Evolutionary conservation across 1,140 invertebrate species (phyloP).

Genomic region (Tribolium castaneum): DNA sequence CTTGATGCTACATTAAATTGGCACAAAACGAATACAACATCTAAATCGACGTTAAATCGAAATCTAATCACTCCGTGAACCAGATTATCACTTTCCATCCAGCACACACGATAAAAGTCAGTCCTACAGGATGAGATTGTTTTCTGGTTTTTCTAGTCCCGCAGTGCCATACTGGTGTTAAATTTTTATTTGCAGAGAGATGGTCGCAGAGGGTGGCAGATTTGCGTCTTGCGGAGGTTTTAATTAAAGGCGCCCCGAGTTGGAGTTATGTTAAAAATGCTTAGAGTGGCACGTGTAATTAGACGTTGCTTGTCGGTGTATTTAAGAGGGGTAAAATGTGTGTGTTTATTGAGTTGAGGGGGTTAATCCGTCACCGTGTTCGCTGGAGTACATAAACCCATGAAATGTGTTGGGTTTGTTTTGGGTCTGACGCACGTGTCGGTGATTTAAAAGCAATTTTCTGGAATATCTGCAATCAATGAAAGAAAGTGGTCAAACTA

Average conservation of each 20-base stretch:
- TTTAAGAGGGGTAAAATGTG: slow-evolving; percentile 20
- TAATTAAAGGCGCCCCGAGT: slow-evolving; percentile 7
- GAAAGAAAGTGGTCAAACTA: slow-evolving; percentile 34
- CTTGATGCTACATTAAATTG: slow-evolving; percentile 19
- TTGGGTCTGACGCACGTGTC: slow-evolving; percentile 18
- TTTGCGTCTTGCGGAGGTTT: slow-evolving; percentile 5
- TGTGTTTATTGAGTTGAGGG: slow-evolving; percentile 26
- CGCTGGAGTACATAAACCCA: background rate
- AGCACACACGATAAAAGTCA: background rate
- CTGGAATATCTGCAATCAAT: slow-evolving; percentile 22
- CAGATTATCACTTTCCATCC: background rate
- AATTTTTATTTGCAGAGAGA: background rate
- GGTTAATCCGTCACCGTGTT: slow-evolving; percentile 21
- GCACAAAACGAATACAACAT: background rate
- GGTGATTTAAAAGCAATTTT: slow-evolving; percentile 20
- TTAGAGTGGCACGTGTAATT: slow-evolving; percentile 21
- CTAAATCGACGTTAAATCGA: slow-evolving; percentile 9
- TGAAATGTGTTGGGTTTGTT: slow-evolving; percentile 10
- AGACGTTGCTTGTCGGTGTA: slow-evolving; percentile 18
- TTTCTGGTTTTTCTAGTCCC: background rate
- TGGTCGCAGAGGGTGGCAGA: background rate
- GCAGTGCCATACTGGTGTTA: background rate
- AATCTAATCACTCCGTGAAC: background rate
- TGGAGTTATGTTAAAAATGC: slow-evolving; percentile 18
- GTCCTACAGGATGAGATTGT: too few relatives aligned